A percentile compares a stretch with the other conserved stretches of the same genome.
Conservation (phyloP, 1,140 invertebrate genomes). For the Sycophila sp. region DNA sequence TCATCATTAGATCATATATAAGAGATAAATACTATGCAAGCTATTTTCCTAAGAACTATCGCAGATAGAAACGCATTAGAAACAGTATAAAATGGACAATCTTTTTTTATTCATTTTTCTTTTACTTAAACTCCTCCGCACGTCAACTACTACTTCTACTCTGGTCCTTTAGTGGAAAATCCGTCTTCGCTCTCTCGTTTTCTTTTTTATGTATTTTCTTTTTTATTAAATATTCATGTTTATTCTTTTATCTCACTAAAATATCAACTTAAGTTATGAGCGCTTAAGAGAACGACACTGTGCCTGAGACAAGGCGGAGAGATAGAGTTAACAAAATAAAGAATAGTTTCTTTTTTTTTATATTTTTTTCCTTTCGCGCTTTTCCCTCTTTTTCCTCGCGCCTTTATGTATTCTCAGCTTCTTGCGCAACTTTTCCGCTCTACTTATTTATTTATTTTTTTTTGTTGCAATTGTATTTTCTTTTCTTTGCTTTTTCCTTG, state of each 20-base stretch:
- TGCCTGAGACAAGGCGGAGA: conserved; percentile 13
- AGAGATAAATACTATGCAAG: conserved; percentile 56
- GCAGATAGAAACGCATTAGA: conserved; percentile 63
- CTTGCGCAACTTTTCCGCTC: no score
- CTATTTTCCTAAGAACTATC: conserved; percentile 58
- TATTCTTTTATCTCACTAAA: no score
- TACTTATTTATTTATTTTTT: no score
- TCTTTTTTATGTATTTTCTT: conserved; percentile 25
- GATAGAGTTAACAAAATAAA: conserved; percentile 31
- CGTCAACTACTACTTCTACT: neutral
- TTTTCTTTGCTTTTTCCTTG: neutral
- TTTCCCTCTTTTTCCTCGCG: no score
- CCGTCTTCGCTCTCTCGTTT: conserved; percentile 7
- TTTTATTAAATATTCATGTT: conserved; percentile 40
- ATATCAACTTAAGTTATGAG: conserved; percentile 32
- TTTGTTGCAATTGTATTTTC: no score
- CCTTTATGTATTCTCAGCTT: no score
- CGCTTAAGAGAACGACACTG: conserved; percentile 33
- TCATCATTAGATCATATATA: conserved; percentile 23
- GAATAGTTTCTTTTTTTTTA: neutral
- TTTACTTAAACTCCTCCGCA: neutral
- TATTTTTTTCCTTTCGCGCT: no score
- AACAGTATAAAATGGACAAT: conserved; percentile 65
- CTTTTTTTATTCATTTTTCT: conserved; percentile 34
- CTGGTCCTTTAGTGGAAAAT: conserved; percentile 21